Conservation (phyloP, 2,113 vertebrate species). For the Tamias sibiricus region DNA sequence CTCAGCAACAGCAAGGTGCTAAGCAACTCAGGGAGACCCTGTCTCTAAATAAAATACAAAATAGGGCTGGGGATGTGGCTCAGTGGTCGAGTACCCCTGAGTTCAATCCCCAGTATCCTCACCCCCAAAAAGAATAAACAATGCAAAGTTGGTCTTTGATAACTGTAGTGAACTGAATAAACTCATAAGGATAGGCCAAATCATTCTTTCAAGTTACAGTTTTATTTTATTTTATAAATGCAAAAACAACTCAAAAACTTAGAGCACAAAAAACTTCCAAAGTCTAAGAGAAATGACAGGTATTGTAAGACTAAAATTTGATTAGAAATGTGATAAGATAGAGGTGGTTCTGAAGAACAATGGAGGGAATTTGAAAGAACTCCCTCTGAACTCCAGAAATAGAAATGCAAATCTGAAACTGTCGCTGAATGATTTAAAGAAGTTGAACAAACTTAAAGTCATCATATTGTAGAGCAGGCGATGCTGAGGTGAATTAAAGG, state of each 20-base stretch:
- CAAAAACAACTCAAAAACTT: neutral
- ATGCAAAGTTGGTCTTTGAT: slow-evolving; percentile 7
- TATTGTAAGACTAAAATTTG: slow-evolving; percentile 63
- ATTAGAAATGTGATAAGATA: slow-evolving; percentile 64
- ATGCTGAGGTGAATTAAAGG: slow-evolving; percentile 65
- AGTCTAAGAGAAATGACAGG: slow-evolving; percentile 51
- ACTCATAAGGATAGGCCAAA: neutral
- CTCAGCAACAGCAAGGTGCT: no score
- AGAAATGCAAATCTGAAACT: slow-evolving; percentile 75
- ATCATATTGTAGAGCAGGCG: slow-evolving; percentile 53
- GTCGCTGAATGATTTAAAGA: slow-evolving; percentile 52
- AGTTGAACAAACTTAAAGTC: slow-evolving; percentile 61
- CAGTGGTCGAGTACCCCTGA: no score
- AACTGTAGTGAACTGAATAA: neutral
- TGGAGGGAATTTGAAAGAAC: slow-evolving; percentile 45
- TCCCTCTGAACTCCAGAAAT: slow-evolving; percentile 67
- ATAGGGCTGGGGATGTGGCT: no score
- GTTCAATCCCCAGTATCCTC: no score
- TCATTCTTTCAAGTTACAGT: slow-evolving; percentile 2
- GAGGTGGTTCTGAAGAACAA: slow-evolving; percentile 59
- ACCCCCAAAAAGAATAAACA: neutral
- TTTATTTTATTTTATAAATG: slow-evolving; percentile 54
- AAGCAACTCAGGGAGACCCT: no score
- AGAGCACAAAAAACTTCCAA: neutral
- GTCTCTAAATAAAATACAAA: no score